Base-by-base conservation (phyloP, 2,888 invertebrate genomes). In the Athalia circularis region DNA sequence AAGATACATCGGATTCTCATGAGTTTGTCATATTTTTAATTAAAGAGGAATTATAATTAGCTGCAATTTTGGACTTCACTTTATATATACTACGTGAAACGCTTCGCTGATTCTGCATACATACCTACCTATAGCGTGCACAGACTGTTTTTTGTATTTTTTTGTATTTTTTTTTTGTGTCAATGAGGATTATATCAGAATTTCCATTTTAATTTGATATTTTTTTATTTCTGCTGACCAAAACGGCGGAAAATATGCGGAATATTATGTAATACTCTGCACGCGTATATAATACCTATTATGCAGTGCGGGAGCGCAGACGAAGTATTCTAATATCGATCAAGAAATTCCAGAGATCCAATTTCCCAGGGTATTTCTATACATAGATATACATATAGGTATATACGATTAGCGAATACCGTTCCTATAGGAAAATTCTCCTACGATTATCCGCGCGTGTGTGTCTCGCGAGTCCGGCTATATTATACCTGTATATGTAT, bases 331-430 rank as follows among this genome's bases (percentile, higher is more conserved):
- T 61, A 72, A 72, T 72, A 72, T 59, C 59, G 72, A 47, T 45
- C 47, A 72, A 5, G 72, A 72, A 43, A 72, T 72, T 59, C 72
- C 59, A 5, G 59, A 47, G 59, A 47, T 72, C 59, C 59, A 72
- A 72, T 72, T 72, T 72, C n/a, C 43, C 0, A 15, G 57, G 72
- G 72, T 72, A 72, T 72, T 72, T 72, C 59, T 47, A 2, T 29
- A 29, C 29, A 2, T 29, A 29, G 29, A 29, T 29, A 29, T 29
- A 29, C n/a, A 2, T 29, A 29, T 29, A 29, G 29, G 29, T 29
- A 29, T 29, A 29, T 29, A 47, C 47, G 57, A 72, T 72, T 72
- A 72, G 57, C 50, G n/a, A 72, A 72, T 72, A 61, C 72, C 72
- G 59, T 9, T 47, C 7, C 43, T 50, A 8, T 62, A 4, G 62